phyloP scores from a whole-genome alignment of 2,113 vertebrate species.

The Archilochus colubris region DNA sequence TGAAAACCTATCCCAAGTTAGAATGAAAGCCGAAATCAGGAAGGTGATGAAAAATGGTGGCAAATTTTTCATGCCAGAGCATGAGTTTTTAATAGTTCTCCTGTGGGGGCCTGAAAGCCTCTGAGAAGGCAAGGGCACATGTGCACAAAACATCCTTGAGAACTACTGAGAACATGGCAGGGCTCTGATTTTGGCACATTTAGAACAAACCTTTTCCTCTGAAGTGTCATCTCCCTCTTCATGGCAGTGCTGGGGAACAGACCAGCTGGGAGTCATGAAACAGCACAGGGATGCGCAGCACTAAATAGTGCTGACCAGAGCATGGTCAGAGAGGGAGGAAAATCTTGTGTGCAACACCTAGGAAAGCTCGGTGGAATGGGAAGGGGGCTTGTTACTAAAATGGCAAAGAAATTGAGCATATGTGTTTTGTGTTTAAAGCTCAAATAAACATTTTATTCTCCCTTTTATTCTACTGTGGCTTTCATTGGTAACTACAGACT shows the following conservation, averaged over 20 bases:
- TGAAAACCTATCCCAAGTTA: fast-evolving
- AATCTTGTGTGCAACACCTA: neutral
- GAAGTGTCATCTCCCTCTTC: neutral
- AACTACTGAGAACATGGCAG: neutral
- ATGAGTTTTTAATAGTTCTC: neutral
- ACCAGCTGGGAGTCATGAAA: fast-evolving
- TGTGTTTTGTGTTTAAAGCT: neutral
- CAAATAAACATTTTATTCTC: neutral
- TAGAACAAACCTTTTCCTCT: neutral
- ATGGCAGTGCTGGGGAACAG: neutral
- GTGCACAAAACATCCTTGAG: neutral
- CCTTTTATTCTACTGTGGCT: neutral
- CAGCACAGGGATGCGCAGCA: fast-evolving
- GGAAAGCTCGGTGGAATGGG: neutral
- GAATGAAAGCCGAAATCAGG: neutral
- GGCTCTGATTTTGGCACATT: fast-evolving
- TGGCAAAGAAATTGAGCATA: neutral
- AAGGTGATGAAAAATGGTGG: neutral
- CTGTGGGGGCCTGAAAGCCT: neutral
- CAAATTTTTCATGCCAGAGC: neutral
- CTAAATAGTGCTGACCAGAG: neutral
- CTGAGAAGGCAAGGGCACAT: neutral
- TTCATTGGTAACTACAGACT: neutral
- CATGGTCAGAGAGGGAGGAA: neutral
- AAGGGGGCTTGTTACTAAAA: fast-evolving